Conservation (phyloP, 64 coral and sea anemone species). For the Porites australiensis region DNA sequence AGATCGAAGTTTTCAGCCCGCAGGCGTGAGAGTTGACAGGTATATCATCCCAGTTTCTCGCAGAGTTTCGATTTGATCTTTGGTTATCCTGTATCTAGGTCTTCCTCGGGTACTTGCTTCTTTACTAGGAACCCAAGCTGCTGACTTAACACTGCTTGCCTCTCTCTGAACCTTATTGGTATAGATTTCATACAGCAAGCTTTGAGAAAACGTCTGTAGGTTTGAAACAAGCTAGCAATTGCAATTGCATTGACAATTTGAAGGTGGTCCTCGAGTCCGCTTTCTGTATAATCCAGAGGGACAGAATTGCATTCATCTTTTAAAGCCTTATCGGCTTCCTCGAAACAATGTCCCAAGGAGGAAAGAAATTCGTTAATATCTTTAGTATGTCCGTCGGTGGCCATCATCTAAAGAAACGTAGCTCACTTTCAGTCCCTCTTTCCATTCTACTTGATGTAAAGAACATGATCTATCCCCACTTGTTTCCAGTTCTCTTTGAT, state of each 20-base stretch:
- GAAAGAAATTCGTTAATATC: conserved; percentile 26
- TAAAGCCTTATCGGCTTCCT: not conserved
- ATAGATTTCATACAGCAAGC: conserved; percentile 30
- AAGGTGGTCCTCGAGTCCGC: conserved; percentile 51
- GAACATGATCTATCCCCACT: not conserved
- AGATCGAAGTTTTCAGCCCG: too few relatives aligned
- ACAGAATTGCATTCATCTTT: conserved; percentile 33
- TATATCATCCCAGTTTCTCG: conserved; percentile 67
- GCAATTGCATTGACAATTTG: conserved; percentile 59
- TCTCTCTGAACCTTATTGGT: conserved; percentile 22
- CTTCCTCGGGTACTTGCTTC: conserved; percentile 19
- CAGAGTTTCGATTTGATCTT: not conserved
- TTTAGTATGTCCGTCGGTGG: conserved; percentile 8
- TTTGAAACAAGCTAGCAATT: too few relatives aligned
- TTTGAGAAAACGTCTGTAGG: conserved; percentile 66
- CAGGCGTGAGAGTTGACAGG: too few relatives aligned
- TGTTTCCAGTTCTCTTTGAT: conserved; percentile 37
- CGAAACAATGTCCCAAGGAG: conserved; percentile 16
- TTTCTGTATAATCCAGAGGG: conserved; percentile 48
- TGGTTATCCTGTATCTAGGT: conserved; percentile 13
- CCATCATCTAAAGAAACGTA: conserved; percentile 36
- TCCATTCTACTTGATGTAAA: not conserved
- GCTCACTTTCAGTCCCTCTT: not conserved
- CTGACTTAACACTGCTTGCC: not conserved
- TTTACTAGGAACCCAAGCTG: conserved; percentile 23